These are phyloP conservation scores for Xylocopa sonorina DNA, from an alignment of 1,140 invertebrate genomes.

Conservation along the genomic window DNA sequence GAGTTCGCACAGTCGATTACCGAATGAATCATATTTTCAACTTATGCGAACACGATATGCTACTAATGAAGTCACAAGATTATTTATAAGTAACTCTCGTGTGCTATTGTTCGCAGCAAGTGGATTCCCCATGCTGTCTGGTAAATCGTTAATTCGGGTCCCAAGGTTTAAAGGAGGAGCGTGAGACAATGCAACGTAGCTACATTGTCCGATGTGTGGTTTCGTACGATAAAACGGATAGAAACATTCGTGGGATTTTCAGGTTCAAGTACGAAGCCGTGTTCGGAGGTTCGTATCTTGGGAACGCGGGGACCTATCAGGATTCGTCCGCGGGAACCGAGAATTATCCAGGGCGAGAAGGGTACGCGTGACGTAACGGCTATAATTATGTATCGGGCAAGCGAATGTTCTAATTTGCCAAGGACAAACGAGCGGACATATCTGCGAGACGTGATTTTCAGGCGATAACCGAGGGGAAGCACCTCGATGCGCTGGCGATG, in stretches of 20 bases:
- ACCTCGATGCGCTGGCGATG: constrained; percentile 29
- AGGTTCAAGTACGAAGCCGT: constrained; percentile 48
- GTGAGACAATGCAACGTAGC: background rate
- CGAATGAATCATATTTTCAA: background rate
- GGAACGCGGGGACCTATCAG: constrained; percentile 47
- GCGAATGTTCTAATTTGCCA: constrained; percentile 74
- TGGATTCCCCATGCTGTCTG: background rate
- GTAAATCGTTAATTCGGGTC: background rate
- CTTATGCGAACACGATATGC: background rate
- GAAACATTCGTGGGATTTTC: constrained; percentile 45
- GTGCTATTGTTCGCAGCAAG: no score
- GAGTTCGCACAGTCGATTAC: no score
- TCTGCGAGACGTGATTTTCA: constrained; percentile 47
- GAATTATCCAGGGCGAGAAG: constrained; percentile 57
- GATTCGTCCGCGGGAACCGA: constrained; percentile 13
- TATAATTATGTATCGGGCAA: constrained; percentile 63
- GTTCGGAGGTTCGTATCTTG: constrained; percentile 12
- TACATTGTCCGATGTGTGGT: background rate
- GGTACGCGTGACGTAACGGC: constrained; percentile 54
- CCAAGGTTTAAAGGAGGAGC: background rate
- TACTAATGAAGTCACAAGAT: background rate
- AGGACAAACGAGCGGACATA: constrained; percentile 61
- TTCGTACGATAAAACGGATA: background rate
- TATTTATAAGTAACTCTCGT: background rate
- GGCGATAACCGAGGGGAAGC: constrained; percentile 45